Evolutionary conservation across 2,888 invertebrate species (phyloP), one percentile per base, ranked within the genome.

Genomic region (Mystacides longicornis): DNA sequence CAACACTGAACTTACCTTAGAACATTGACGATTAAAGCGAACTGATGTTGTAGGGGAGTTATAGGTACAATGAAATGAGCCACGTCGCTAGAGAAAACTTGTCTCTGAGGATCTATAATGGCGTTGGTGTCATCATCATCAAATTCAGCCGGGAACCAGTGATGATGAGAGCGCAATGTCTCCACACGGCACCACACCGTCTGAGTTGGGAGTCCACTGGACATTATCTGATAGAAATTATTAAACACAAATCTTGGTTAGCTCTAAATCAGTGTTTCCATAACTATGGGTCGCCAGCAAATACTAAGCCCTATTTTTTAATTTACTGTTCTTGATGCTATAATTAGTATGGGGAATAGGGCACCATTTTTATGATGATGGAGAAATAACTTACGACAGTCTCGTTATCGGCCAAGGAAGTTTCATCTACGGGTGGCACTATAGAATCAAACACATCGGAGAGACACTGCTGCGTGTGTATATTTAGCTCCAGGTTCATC

Each of bases 181-280:
- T 89, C 89, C 57, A 85, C 81, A 58, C 89, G 80, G 62, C 83
- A 72, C 90, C 89, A 90, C 60, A 89, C 75, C 62, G 84, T 83
- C 66, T 82, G 80, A 65, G 85, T 72, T 22, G 89, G 89, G 66
- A 91, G 71, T 50, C 85, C 82, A 50, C 82, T 81, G 37, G 64
- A 65, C 56, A 64, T 64, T 63, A 71, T 69, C 65, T 60, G 49
- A 11, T n/a, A 52, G 49, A 47, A n/a, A n/a, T n/a, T n/a, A n/a
- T n/a, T 23, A 45, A 45, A 21, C 16, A 43, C 43, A 33, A n/a
- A n/a, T n/a, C n/a, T n/a, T n/a, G n/a, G n/a, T n/a, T n/a, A n/a
- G n/a, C n/a, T n/a, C n/a, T n/a, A n/a, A n/a, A n/a, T n/a, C n/a
- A n/a, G n/a, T n/a, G n/a, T n/a, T n/a, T n/a, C n/a, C n/a, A n/a